These are phyloP conservation scores for Drosophila navojoa DNA, from an alignment of 1,140 invertebrate species.

Conservation along the genomic window DNA sequence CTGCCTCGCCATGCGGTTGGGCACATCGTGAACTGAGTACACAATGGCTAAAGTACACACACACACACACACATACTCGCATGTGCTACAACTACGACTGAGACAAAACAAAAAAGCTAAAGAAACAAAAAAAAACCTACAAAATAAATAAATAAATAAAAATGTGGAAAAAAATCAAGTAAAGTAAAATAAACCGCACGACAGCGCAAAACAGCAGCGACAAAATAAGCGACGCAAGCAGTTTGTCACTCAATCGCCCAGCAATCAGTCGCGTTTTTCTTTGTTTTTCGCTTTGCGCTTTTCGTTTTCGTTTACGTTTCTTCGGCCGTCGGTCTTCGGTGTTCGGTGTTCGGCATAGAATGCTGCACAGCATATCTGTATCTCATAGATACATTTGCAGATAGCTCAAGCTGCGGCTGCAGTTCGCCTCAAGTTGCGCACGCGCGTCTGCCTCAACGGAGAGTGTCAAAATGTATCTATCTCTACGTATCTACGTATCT, in stretches of 20 bases:
- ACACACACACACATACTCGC: slow-evolving; percentile 4
- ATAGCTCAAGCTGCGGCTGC: slow-evolving; percentile 28
- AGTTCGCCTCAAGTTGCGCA: slow-evolving; percentile 44
- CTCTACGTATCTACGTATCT: slow-evolving; percentile 37
- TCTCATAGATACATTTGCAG: slow-evolving; percentile 51
- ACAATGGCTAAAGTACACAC: slow-evolving; percentile 80
- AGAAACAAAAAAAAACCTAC: not conserved
- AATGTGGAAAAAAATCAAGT: slow-evolving; percentile 22
- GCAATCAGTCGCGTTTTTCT: slow-evolving; percentile 74
- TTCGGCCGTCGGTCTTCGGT: slow-evolving; percentile 1
- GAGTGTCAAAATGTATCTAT: slow-evolving; percentile 36
- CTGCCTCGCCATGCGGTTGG: slow-evolving; percentile 43
- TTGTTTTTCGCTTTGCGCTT: not conserved
- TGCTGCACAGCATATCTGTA: slow-evolving; percentile 33
- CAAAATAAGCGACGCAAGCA: slow-evolving; percentile 69
- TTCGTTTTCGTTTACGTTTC: slow-evolving; percentile 11
- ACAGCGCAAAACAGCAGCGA: slow-evolving; percentile 61
- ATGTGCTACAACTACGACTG: not conserved
- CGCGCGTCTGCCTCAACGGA: slow-evolving; percentile 48
- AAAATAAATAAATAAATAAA: not conserved
- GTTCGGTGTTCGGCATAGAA: slow-evolving; percentile 3
- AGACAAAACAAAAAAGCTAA: slow-evolving; percentile 7
- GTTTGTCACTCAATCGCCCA: slow-evolving; percentile 79
- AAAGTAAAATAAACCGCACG: slow-evolving; percentile 63
- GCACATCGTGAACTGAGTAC: slow-evolving; percentile 76